Base-by-base conservation (phyloP, 2,888 invertebrate genomes). In the Eupithecia inturbata region DNA sequence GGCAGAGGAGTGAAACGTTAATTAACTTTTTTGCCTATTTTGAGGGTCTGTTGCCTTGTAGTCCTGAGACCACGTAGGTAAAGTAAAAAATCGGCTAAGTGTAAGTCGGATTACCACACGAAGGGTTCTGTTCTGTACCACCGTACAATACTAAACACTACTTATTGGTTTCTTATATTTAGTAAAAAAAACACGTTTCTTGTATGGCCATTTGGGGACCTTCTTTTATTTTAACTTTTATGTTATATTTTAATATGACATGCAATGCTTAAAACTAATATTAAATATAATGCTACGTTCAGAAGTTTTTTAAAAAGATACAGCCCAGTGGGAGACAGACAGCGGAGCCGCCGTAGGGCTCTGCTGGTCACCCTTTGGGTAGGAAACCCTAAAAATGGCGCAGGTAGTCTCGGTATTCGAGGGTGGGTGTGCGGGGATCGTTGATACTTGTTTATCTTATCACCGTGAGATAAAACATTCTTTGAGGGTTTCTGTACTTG, bases 331-430 rank as follows among this genome's bases (percentile, higher is more conserved):
- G 22, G 9, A 49, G 49, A n/a, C 49, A 53, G 49, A 22, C 9
- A 10, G 2, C 53, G 9, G 49, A 53, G 53, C 53, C 53, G 53
- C 53, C 22, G 1, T 12, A 22, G 12, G 10, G 22, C 26, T 4
- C 12, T 1, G 3, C 16, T 53, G 10, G 22, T 0, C 22, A 49
- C 9, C 10, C 22, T 12, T 26, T 57, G 2, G 12, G 26, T 14
- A 57, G 12, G 57, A 26, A 57, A 57, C 57, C 57, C 57, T 26
- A 14, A 57, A 53, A 57, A 57, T 53, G 26, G 12, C 12, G 3
- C 31, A 64, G 63, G 63, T 33, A 31, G 63, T 57, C 36, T n/a
- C 36, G 63, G 36, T 33, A 33, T 36, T 53, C 9, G 49, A n/a
- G 22, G 53, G 5, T 57, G 22, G 22, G 12, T 26, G n/a, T 33